Conservation (phyloP, 37 sponge, comb jelly and placozoan species). For the Haliclona indistincta region DNA sequence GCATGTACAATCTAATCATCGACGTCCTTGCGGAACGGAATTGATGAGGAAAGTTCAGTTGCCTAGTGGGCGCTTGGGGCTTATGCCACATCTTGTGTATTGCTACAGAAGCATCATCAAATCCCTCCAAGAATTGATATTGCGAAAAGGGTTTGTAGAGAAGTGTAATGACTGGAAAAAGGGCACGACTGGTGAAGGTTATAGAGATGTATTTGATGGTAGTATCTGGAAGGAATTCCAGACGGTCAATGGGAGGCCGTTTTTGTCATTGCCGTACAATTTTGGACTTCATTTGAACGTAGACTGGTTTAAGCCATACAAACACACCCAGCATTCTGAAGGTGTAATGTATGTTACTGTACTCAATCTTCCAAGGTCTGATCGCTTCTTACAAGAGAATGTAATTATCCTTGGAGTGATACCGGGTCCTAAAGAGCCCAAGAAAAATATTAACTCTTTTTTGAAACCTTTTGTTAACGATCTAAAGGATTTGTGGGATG, state of each 20-base stretch:
- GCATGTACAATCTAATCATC: not conserved
- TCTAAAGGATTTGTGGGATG: constrained; percentile 13
- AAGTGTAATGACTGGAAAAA: constrained; percentile 34
- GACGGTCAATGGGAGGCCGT: not conserved
- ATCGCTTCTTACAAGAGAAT: constrained; percentile 17
- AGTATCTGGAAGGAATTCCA: constrained; percentile 36
- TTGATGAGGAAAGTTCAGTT: constrained; percentile 24
- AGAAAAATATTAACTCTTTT: constrained; percentile 9
- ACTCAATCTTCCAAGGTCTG: constrained; percentile 20
- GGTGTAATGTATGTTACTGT: constrained; percentile 33
- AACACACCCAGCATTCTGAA: constrained; percentile 20
- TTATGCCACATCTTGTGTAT: constrained; percentile 16
- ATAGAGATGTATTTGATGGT: constrained; percentile 37
- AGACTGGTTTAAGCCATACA: constrained; percentile 48
- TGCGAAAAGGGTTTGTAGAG: constrained; percentile 12
- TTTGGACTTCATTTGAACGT: constrained; percentile 20
- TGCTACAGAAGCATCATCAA: constrained; percentile 24
- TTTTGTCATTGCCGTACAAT: constrained; percentile 21
- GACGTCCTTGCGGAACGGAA: constrained; percentile 2
- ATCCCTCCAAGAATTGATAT: constrained; percentile 16
- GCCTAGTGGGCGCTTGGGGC: not conserved
- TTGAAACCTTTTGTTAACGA: constrained; percentile 31
- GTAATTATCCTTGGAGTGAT: constrained; percentile 25
- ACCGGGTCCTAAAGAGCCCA: constrained; percentile 37
- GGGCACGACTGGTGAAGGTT: not conserved